Evolutionary conservation across 2,888 invertebrate genomes (phyloP).

Genomic region (Tipula vernalis): DNA sequence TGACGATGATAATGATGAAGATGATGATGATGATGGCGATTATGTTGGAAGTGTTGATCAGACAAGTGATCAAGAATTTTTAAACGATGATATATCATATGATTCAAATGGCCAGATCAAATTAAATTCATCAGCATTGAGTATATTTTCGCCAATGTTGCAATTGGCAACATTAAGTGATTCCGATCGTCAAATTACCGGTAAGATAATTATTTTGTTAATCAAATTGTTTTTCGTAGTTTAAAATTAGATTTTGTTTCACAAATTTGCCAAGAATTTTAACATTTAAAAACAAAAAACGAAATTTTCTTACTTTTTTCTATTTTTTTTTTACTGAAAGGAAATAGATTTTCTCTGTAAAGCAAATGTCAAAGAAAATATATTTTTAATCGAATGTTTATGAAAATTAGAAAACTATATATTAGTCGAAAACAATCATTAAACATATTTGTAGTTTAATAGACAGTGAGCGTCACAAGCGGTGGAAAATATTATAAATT

Average conservation of each 20-base stretch:
- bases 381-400: background rate
- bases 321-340: background rate
- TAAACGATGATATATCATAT: background rate
- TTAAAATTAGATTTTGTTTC: background rate
- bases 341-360: background rate
- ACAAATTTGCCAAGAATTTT: constrained; percentile 15
- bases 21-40: background rate
- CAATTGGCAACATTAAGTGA: constrained; percentile 19
- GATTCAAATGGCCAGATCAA: background rate
- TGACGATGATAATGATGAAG: constrained; percentile 10
- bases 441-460: background rate
- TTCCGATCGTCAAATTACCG: constrained; percentile 19
- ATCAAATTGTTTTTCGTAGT: background rate
- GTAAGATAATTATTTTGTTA: constrained; percentile 16
- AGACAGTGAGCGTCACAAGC: background rate
- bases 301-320: background rate
- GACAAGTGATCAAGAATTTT: background rate
- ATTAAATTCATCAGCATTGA: background rate
- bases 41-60: background rate
- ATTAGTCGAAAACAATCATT: background rate
- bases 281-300: constrained; percentile 13
- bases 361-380: background rate
- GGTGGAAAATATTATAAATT: background rate
- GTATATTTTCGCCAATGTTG: constrained; percentile 18
- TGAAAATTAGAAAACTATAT: background rate